Evolutionary conservation across 2,113 vertebrate species (phyloP), one percentile per base, ranked within the genome.

Genomic region (Laticauda colubrina): DNA sequence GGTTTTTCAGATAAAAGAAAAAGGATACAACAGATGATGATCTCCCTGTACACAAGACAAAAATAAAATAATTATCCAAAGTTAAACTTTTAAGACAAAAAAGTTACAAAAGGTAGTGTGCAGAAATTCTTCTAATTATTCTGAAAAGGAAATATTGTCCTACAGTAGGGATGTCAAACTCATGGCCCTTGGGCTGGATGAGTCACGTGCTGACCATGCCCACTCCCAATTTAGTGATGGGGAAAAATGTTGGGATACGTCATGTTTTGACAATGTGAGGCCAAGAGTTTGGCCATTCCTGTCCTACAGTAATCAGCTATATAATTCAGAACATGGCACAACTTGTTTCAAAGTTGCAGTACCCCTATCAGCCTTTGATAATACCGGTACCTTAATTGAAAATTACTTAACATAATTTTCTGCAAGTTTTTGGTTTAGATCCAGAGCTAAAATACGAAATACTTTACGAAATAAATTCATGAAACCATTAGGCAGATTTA

Each of bases 21-120:
- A 97, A 97, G 97, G 97, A 97, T 97, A 97, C 97, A 92, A 93
- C 91, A 7, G 93, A 69, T 3, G 96, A 94, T 43, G 94, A 92
- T 93, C 95, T 93, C 95, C 95, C 97, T 97, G 94, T 93, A 23
- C 14, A 0, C 20, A 14, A 96, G 85, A 91, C 92, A 48, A 92
- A 81, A 89, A 89, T 87, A 94, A 75, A 75, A 59, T 0, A 88
- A 91, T 95, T 69, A 95, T 85, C 61, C 93, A n/a, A 95, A 94
- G 3, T n/a, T 12, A 90, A 23, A 51, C 2, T 15, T 89, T 26
- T 56, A 69, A 43, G 43, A 34, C 3, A 0, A 2, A 34, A 61
- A 45, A 51, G 48, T 15, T 87, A 51, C 4, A 51, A 51, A 87
- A 29, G n/a, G 6, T 48, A 53, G 4, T 7, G 4, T 26, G 5